A percentile compares a stretch with the other conserved stretches of the same genome.
Evolutionary conservation across 2,113 vertebrate species (phyloP).

Genomic region (Tor tambroides): DNA sequence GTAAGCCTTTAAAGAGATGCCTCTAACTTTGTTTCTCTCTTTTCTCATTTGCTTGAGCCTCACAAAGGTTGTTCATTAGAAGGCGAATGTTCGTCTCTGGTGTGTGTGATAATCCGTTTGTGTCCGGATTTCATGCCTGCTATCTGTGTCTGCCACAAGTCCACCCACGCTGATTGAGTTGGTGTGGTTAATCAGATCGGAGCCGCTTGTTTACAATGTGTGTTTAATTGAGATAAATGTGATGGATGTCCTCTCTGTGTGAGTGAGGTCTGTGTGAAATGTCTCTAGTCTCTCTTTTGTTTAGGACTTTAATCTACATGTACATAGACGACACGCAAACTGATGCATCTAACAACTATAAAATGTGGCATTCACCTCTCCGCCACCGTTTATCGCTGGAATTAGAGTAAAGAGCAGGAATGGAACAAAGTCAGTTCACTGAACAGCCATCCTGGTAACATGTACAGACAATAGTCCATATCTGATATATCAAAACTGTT

Average conservation of each 20-base stretch:
- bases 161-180: conserved; percentile 40
- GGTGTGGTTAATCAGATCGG: conserved; percentile 32
- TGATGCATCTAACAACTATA: neutral
- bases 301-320: neutral
- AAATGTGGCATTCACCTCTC: neutral
- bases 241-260: conserved; percentile 40
- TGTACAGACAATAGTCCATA: neutral
- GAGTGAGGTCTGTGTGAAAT: conserved; percentile 31
- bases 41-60: conserved; percentile 23
- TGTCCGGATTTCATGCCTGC: conserved; percentile 35
- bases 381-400: neutral
- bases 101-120: conserved; percentile 38
- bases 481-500: neutral
- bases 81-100: conserved; percentile 6
- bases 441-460: neutral
- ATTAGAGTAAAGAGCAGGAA: conserved; percentile 5
- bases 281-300: conserved; percentile 24
- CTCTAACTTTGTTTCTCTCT: conserved; percentile 18
- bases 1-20: neutral
- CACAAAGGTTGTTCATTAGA: conserved; percentile 34
- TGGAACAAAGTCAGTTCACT: neutral
- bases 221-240: conserved; percentile 58
- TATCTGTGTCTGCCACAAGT: conserved; percentile 36
- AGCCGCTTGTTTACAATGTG: conserved; percentile 43
- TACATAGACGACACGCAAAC: neutral